Evolutionary conservation across 2,888 invertebrate genomes (phyloP).

Genomic region (Trichacis sp.): DNA sequence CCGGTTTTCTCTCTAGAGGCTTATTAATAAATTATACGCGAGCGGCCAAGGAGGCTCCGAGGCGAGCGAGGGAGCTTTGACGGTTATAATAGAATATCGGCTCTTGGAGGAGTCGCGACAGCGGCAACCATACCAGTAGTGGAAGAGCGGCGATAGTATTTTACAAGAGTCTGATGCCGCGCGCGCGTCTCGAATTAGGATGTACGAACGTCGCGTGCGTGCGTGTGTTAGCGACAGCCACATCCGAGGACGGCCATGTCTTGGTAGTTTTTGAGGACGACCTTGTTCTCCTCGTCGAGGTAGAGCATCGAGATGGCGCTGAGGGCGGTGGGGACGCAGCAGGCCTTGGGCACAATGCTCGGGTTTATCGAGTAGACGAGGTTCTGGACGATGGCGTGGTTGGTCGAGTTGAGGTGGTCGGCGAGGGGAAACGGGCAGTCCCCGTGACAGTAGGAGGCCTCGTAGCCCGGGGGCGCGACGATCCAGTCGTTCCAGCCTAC

Average conservation of each 20-base stretch:
- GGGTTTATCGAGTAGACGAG: constrained; percentile 95
- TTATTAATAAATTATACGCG: constrained; percentile 61
- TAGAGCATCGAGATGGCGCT: constrained; percentile 96
- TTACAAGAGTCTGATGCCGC: too few species aligned
- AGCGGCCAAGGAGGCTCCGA: constrained; percentile 57
- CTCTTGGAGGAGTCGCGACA: too few species aligned
- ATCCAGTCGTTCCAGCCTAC: constrained; percentile 99
- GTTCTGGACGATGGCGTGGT: constrained; percentile 98
- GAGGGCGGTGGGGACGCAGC: constrained; percentile 96
- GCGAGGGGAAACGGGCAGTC: constrained; percentile 94
- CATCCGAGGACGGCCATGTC: constrained; percentile 99
- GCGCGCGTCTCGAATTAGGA: too few species aligned
- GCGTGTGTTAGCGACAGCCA: constrained; percentile 88
- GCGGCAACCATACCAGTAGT: too few species aligned
- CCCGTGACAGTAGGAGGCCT: constrained; percentile 96
- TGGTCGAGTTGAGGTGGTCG: constrained; percentile 95
- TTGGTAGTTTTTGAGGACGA: constrained; percentile 98
- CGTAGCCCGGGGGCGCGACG: constrained; percentile 95
- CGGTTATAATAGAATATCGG: too few species aligned
- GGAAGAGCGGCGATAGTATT: too few species aligned
- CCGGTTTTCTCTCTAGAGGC: constrained; percentile 57
- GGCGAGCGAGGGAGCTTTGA: too few species aligned
- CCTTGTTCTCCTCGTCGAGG: constrained; percentile 92
- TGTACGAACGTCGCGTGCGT: too few species aligned
- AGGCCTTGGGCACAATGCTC: constrained; percentile 89